phyloP scores from a whole-genome alignment of 2,888 invertebrate species.

The Xylocampa areola region DNA sequence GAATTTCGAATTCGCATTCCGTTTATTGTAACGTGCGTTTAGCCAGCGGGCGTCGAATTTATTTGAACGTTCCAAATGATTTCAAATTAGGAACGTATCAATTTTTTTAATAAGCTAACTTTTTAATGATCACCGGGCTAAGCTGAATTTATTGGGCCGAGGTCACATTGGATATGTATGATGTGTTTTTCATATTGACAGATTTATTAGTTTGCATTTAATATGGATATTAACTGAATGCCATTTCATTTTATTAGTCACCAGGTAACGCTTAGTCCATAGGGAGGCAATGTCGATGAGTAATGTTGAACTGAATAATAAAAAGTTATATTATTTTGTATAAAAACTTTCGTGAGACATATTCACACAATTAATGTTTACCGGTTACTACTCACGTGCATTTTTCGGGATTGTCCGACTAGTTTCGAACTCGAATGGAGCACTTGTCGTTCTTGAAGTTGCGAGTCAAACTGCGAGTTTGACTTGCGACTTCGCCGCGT shows the following conservation, averaged over 20 bases:
- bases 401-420: no score
- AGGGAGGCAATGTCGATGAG: no score
- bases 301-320: no score
- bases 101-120: constrained; percentile 66
- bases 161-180: constrained; percentile 42
- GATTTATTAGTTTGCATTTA: constrained; percentile 34
- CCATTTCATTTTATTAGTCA: background rate
- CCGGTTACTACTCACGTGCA: no score
- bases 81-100: constrained; percentile 78
- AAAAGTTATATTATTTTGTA: no score
- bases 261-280: no score
- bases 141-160: constrained; percentile 50
- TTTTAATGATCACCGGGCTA: constrained; percentile 55
- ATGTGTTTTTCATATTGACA: constrained; percentile 28
- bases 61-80: constrained; percentile 71
- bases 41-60: constrained; percentile 66
- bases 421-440: no score
- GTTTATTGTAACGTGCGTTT: constrained; percentile 68
- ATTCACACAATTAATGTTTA: no score
- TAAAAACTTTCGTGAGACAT: no score
- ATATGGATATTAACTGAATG: constrained; percentile 1
- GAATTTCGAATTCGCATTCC: constrained; percentile 68
- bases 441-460: no score
- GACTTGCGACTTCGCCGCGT: no score
- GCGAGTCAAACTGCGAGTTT: no score